Evolutionary conservation across 92 coral and sea anemone genomes (phyloP), one percentile per base, ranked within the genome.

Genomic region (Paramuricea clavata): DNA sequence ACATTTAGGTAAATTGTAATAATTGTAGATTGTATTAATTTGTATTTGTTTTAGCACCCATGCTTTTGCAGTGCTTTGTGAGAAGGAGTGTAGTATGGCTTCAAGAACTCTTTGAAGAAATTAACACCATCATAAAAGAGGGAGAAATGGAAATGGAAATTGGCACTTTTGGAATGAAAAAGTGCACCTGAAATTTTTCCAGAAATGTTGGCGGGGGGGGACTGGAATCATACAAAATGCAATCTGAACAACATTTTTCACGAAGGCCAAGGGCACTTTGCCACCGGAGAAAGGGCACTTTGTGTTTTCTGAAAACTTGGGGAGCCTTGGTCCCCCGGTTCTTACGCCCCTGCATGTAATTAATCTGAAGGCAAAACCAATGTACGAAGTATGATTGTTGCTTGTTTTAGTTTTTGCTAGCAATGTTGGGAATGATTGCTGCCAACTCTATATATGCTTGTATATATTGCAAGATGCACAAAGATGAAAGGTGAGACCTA

Each of bases 131-230:
- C 1, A 52, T 85, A 0, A 42, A 35, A 15, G 49, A 75, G 41
- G 89, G 89, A 11, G 83, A 76, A 85, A 85, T 85, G 30, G 83
- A 85, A 34, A 81, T 85, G 23, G 85, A 85, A 56, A 56, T 56
- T 56, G 64, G 12, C 12, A 2, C 21, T 2, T 2, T 23, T 56
- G 2, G 3, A 3, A 56, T 17, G 12, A n/a, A n/a, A n/a, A n/a
- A n/a, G 27, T n/a, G n/a, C n/a, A n/a, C n/a, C n/a, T n/a, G n/a
- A n/a, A n/a, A n/a, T n/a, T n/a, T n/a, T n/a, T n/a, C n/a, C n/a
- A n/a, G n/a, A n/a, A n/a, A n/a, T n/a, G n/a, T n/a, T n/a, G n/a
- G n/a, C n/a, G n/a, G n/a, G n/a, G n/a, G n/a, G n/a, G n/a, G n/a
- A n/a, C n/a, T n/a, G n/a, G n/a, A n/a, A n/a, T n/a, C n/a, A n/a